Percentiles rank a stretch among this genome's conserved stretches.
These are phyloP conservation scores for Tachypleus tridentatus DNA, from an alignment of 1,140 invertebrate genomes.

Conservation along the genomic window DNA sequence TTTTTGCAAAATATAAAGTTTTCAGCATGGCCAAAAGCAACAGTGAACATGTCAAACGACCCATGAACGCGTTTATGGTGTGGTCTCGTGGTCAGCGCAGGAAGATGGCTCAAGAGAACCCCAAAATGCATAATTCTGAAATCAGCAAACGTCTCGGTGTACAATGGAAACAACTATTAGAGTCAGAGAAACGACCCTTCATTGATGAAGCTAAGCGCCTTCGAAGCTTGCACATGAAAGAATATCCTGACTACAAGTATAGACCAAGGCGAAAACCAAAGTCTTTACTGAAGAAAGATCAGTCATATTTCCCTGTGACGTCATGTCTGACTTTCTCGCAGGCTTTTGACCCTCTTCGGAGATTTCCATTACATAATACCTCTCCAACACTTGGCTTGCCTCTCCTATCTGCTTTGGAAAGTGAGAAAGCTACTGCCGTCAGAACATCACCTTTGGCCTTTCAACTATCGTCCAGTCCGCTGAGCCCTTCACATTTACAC, in stretches of 20 bases:
- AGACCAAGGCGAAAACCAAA: slow-evolving; percentile 74
- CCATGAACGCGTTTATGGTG: slow-evolving; percentile 83
- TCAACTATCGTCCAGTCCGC: too few relatives aligned
- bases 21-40: too few relatives aligned
- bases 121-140: slow-evolving; percentile 90
- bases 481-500: too few relatives aligned
- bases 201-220: slow-evolving; percentile 85
- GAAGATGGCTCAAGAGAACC: slow-evolving; percentile 76
- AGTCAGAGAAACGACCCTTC: slow-evolving; percentile 75
- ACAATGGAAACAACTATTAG: slow-evolving; percentile 75
- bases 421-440: too few relatives aligned
- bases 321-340: too few relatives aligned
- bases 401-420: too few relatives aligned
- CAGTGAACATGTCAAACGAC: slow-evolving; percentile 51
- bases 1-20: too few relatives aligned
- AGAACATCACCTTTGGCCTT: too few relatives aligned
- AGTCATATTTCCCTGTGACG: too few relatives aligned
- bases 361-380: too few relatives aligned
- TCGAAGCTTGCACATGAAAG: slow-evolving; percentile 75
- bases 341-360: too few relatives aligned
- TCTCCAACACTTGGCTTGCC: too few relatives aligned
- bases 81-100: slow-evolving; percentile 50
- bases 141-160: slow-evolving; percentile 80
- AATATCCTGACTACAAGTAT: slow-evolving; percentile 97
- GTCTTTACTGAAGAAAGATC: background rate